phyloP scores from a whole-genome alignment of 2,888 invertebrate genomes.

The Thysanoteuthis rhombus region DNA sequence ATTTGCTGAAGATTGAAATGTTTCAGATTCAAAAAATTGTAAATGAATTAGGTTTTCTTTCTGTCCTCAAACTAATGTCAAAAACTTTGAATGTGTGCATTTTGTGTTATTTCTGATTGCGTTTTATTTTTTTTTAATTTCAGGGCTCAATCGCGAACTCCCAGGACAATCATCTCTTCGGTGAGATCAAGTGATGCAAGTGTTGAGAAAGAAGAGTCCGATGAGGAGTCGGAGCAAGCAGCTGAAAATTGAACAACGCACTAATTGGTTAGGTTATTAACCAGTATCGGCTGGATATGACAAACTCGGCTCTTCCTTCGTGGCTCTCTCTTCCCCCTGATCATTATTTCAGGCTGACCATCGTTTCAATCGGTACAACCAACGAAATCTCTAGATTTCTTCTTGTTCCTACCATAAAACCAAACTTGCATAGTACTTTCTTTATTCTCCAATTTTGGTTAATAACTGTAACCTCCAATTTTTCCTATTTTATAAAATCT shows the following conservation, averaged over 20 bases:
- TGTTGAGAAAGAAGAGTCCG: conserved; percentile 18
- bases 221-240: background rate
- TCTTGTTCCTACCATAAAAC: background rate
- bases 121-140: background rate
- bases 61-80: background rate
- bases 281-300: background rate
- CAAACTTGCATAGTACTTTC: background rate
- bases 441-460: background rate
- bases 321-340: background rate
- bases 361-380: conserved; percentile 14
- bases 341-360: conserved; percentile 21
- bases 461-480: background rate
- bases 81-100: background rate
- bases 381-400: background rate
- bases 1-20: too few species aligned
- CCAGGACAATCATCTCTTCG: conserved; percentile 17
- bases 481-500: background rate
- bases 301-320: background rate
- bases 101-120: background rate
- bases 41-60: too few species aligned
- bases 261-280: background rate
- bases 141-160: background rate
- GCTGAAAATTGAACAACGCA: background rate
- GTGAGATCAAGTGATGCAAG: conserved; percentile 24
- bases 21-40: too few species aligned